Percentiles rank a stretch among this genome's conserved stretches.
These are phyloP conservation scores for Ahaetulla prasina DNA, from an alignment of 2,113 vertebrate species.

Conservation along the genomic window DNA sequence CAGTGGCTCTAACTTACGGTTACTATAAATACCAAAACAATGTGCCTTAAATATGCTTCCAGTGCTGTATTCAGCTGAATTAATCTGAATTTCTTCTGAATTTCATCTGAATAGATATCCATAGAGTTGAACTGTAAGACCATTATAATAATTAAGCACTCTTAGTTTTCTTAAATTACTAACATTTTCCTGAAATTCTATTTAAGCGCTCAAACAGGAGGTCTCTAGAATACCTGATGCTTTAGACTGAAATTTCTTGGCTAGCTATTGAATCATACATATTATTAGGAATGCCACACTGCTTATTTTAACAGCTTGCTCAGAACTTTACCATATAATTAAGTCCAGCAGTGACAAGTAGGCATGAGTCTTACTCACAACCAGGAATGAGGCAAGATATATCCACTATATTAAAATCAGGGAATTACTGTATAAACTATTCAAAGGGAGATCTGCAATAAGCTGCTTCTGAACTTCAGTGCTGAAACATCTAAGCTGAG, in stretches of 20 bases:
- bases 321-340: constrained; percentile 7
- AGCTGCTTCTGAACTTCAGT: neutral
- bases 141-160: constrained; percentile 36
- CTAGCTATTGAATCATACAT: neutral
- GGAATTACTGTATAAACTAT: neutral
- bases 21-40: constrained; percentile 24
- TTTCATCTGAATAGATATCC: neutral
- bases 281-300: neutral
- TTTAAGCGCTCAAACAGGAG: constrained; percentile 13
- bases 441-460: neutral
- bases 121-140: neutral
- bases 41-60: neutral
- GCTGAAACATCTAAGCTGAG: neutral
- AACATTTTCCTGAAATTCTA: constrained; percentile 39
- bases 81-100: neutral
- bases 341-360: constrained; percentile 13
- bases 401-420: neutral
- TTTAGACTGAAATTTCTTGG: constrained; percentile 9
- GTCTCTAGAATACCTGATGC: neutral
- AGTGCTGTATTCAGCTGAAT: neutral
- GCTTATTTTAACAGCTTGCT: constrained; percentile 19
- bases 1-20: neutral
- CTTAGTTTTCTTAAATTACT: neutral
- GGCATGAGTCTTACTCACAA: neutral
- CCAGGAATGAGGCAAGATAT: neutral